Percentiles rank a stretch among this genome's conserved stretches.
Evolutionary conservation across 2,797 vertebrate genomes (phyloP).

Genomic region (Tapirus indicus): DNA sequence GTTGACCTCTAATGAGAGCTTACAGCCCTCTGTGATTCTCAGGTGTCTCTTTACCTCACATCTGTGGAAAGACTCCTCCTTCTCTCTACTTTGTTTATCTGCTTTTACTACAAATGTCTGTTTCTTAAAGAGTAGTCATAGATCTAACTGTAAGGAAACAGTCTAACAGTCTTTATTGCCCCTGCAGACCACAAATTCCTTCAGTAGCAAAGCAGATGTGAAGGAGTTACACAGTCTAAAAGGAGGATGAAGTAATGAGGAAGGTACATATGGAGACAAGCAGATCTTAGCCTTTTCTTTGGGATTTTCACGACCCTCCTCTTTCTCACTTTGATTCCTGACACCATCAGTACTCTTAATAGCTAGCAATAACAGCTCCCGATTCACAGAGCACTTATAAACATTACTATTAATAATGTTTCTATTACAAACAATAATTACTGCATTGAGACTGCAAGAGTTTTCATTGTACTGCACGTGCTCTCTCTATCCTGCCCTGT

Average conservation of each 20-base stretch:
- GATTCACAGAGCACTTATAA: background rate
- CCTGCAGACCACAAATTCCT: background rate
- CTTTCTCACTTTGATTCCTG: background rate
- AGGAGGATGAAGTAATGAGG: background rate
- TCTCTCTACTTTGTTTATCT: background rate
- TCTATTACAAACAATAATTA: constrained; percentile 60
- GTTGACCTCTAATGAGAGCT: background rate
- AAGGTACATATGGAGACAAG: background rate
- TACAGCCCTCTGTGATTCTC: background rate
- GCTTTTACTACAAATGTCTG: background rate
- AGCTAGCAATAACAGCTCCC: background rate
- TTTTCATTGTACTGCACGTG: background rate
- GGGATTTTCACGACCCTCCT: background rate
- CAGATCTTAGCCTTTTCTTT: background rate
- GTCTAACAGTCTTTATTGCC: background rate
- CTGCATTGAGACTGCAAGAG: background rate
- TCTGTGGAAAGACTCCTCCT: background rate
- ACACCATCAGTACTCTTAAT: background rate
- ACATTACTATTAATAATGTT: constrained; percentile 45
- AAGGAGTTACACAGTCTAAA: background rate
- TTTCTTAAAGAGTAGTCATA: background rate
- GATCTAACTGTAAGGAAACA: background rate
- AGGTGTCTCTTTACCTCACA: background rate
- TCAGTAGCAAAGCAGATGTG: background rate
- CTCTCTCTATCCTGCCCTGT: background rate